Evolutionary conservation across 2,888 invertebrate genomes (phyloP), one percentile per base, ranked within the genome.

Genomic region (Scaptomyza reducta): DNA sequence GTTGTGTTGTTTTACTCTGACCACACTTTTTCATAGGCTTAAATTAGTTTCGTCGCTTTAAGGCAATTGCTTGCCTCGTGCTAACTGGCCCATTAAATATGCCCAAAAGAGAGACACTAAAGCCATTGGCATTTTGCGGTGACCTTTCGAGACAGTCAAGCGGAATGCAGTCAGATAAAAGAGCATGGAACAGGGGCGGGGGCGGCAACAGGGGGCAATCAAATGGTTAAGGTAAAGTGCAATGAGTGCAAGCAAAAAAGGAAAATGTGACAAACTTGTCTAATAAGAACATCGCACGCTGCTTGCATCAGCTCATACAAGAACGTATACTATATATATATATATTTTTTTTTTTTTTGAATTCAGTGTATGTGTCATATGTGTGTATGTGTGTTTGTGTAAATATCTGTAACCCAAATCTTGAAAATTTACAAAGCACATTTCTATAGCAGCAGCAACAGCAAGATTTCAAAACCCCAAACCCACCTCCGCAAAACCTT

Each of bases 381-480:
- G n/a, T 35, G 35, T 44, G 55, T 59, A 13, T 54, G 41, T 64
- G 46, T 56, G 44, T 67, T 57, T 74, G 46, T 68, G 84, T 70
- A 70, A 75, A 77, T 86, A 86, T 83, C 74, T 80, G 49, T 87
- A 87, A 87, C 83, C 87, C 63, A 83, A 87, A 83, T 83, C 83
- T 83, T 81, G 66, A 61, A 87, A 87, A 87, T 87, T 61, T 84
- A 81, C 81, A 82, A 87, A 87, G 85, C 69, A 55, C 66, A 79
- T 69, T 81, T 68, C 67, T 47, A 68, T 71, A 51, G 77, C 57
- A 38, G 38, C 38, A 38, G 14, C 38, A 38, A 7, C 11, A 38
- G 3, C 11, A 33, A 33, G 5, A 11, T 47, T 49, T 33, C 40
- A 3, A 14, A 42, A 1, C 42, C 42, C 13, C 42, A 3, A 18